Conservation (phyloP, 2,113 vertebrate genomes). For the Xiphophorus maculatus region DNA sequence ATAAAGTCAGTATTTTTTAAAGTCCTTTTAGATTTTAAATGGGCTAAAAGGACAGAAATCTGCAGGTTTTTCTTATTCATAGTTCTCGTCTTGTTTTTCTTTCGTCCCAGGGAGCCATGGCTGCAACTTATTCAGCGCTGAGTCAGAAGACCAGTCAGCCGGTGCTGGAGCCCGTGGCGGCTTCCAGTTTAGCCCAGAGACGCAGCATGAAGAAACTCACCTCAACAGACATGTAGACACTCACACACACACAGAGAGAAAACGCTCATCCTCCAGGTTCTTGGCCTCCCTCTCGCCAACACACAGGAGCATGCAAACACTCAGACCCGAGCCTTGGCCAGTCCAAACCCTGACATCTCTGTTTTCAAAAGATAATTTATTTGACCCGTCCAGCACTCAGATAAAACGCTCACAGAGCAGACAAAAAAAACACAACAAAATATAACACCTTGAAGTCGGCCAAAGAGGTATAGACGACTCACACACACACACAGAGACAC, state of each 20-base stretch:
- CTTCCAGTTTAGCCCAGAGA: slow-evolving; percentile 95
- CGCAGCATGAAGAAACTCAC: slow-evolving; percentile 98
- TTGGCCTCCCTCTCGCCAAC: slow-evolving; percentile 43
- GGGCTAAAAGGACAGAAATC: not conserved
- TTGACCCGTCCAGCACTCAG: slow-evolving; percentile 41
- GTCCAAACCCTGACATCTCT: slow-evolving; percentile 48
- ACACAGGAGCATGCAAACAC: slow-evolving; percentile 4
- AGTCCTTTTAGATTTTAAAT: not conserved
- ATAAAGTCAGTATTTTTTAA: too few species aligned
- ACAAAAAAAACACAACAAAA: not conserved
- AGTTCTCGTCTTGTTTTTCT: not conserved
- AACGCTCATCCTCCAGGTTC: slow-evolving; percentile 32
- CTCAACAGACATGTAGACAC: slow-evolving; percentile 92
- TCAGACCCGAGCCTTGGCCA: slow-evolving; percentile 59
- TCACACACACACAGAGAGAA: too few species aligned
- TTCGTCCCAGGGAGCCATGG: slow-evolving; percentile 87
- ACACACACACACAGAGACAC: slow-evolving; percentile 38
- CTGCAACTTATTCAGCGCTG: slow-evolving; percentile 92
- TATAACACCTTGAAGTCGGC: slow-evolving; percentile 55
- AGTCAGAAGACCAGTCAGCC: slow-evolving; percentile 94
- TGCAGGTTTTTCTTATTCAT: not conserved
- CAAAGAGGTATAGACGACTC: slow-evolving; percentile 50
- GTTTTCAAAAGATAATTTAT: slow-evolving; percentile 58
- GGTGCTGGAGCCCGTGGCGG: slow-evolving; percentile 93
- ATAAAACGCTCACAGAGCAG: slow-evolving; percentile 27